These are phyloP conservation scores for Esox lucius DNA, from an alignment of 2,797 vertebrate genomes.

Conservation along the genomic window DNA sequence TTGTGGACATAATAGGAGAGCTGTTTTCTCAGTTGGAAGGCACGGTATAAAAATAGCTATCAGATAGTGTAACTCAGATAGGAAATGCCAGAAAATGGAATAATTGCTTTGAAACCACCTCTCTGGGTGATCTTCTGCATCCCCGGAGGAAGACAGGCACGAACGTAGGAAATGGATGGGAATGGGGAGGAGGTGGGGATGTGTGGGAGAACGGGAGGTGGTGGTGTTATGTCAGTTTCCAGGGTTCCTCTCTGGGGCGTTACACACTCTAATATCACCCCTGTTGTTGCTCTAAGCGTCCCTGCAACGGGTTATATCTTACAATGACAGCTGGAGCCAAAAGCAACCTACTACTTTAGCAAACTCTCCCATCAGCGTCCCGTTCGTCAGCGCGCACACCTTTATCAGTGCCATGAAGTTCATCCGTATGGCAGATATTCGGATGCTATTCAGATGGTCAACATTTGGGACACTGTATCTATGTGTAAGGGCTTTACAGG, in stretches of 20 bases:
- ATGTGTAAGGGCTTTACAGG: too few relatives aligned
- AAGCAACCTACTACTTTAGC: too few relatives aligned
- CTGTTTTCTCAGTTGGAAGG: conserved; percentile 7
- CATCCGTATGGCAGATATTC: too few relatives aligned
- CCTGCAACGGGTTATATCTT: too few relatives aligned
- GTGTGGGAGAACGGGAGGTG: conserved; percentile 10
- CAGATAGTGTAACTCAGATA: conserved; percentile 21
- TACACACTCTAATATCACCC: not conserved
- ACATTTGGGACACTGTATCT: too few relatives aligned
- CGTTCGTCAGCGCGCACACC: too few relatives aligned
- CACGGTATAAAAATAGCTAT: conserved; percentile 24
- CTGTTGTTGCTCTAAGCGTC: not conserved
- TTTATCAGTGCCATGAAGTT: too few relatives aligned
- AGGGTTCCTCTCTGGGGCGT: conserved; percentile 33
- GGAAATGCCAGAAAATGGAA: conserved; percentile 13
- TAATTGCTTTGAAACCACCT: conserved; percentile 11
- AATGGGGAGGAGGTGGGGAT: not conserved
- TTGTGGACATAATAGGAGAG: conserved; percentile 9
- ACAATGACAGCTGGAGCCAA: not conserved
- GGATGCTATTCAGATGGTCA: too few relatives aligned
- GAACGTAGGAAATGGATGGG: not conserved
- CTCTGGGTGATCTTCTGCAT: conserved; percentile 15
- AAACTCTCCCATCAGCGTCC: too few relatives aligned
- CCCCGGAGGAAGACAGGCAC: not conserved
- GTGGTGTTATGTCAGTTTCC: conserved; percentile 38